Evolutionary conservation across 2,797 vertebrate species (phyloP).

Genomic region (Streptopelia turtur): DNA sequence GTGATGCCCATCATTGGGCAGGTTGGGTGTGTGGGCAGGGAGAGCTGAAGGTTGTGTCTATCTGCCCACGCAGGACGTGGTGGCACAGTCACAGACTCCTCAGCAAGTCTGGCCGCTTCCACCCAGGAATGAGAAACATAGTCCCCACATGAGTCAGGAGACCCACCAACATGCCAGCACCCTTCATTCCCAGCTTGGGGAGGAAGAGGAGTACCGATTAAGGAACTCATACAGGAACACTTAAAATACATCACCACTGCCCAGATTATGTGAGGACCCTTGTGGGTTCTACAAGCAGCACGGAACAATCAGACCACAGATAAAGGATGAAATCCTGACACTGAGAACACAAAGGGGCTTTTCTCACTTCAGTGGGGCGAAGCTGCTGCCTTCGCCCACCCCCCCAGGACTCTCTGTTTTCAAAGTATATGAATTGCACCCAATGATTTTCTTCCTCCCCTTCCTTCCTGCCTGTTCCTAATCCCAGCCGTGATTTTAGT

Average conservation of each 20-base stretch:
- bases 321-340: slow-evolving; percentile 13
- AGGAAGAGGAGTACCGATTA: not conserved
- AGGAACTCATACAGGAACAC: not conserved
- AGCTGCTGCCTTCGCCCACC: not conserved
- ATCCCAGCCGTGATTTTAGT: not conserved
- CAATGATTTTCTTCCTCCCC: slow-evolving; percentile 34
- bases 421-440: not conserved
- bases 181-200: not conserved
- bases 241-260: not conserved
- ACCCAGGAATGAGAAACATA: fast-evolving
- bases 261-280: not conserved
- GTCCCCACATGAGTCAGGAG: not conserved
- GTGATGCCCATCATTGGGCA: fast-evolving
- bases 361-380: slow-evolving; percentile 34
- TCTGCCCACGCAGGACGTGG: not conserved
- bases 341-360: not conserved
- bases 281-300: not conserved
- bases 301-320: not conserved
- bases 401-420: not conserved
- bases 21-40: not conserved
- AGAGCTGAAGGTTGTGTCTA: fast-evolving
- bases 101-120: not conserved
- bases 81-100: not conserved
- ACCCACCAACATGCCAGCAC: not conserved
- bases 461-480: slow-evolving; percentile 46